These are phyloP conservation scores for Lycocorax pyrrhopterus DNA, from an alignment of 2,113 vertebrate genomes.

Conservation along the genomic window DNA sequence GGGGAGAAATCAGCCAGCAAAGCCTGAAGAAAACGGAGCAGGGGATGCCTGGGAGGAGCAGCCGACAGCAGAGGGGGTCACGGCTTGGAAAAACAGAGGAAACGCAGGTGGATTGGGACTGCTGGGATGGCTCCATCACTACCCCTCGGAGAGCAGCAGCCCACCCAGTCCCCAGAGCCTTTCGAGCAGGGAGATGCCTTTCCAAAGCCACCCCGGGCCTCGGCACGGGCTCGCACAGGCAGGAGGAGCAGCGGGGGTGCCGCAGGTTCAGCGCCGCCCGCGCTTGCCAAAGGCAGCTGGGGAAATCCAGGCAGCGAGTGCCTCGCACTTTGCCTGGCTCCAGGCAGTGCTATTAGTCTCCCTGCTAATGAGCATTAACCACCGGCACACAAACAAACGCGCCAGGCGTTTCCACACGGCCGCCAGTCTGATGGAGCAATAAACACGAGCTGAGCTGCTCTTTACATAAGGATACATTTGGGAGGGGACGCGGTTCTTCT, in stretches of 20 bases:
- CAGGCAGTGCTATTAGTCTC: background rate
- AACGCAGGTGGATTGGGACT: rapidly evolving
- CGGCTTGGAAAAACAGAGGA: background rate
- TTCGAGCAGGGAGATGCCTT: background rate
- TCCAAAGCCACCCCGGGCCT: rapidly evolving
- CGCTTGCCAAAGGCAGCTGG: background rate
- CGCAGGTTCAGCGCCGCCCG: background rate
- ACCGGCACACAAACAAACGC: background rate
- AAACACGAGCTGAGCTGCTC: background rate
- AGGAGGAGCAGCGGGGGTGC: background rate
- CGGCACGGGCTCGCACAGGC: background rate
- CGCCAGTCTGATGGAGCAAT: background rate
- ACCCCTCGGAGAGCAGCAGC: rapidly evolving
- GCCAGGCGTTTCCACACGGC: background rate
- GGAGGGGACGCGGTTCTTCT: background rate
- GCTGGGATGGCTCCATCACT: rapidly evolving
- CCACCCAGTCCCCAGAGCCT: rapidly evolving
- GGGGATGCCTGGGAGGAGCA: background rate
- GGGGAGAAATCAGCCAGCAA: background rate
- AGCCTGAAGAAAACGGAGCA: rapidly evolving
- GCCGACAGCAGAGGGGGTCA: rapidly evolving
- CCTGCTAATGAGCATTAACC: slow-evolving; percentile 19
- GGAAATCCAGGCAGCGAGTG: background rate
- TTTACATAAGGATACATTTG: background rate
- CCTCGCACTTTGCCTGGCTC: background rate